Base-by-base conservation (phyloP, 2,113 vertebrate species). In the Argyrosomus japonicus region DNA sequence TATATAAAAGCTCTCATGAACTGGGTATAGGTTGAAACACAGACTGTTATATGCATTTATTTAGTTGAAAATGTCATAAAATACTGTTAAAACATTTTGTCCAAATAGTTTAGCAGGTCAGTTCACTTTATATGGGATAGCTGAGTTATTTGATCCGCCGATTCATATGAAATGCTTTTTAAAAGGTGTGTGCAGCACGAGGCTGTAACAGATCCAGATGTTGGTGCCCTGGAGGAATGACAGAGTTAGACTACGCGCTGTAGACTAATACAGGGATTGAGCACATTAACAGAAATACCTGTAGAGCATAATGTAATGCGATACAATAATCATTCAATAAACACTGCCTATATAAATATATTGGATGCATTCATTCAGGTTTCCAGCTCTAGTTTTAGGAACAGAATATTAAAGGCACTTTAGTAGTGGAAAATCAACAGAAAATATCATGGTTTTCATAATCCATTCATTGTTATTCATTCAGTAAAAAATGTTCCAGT, bases 171-270 rank as follows among this genome's bases (percentile, higher is more conserved):
- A 67, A 50, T 61, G 60, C 25, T 3, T 75, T 70, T 72, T 47
- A 21, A 32, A 80, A 36, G 62, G n/a, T 68, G 57, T 47, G 25
- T 74, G 65, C 25, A 50, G 47, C 32, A 43, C 5, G 5, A 36
- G 75, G 80, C 71, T 43, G 29, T 25, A 84, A 53, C 23, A 75
- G 40, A 80, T 77, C 63, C 79, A 67, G 68, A 81, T 79, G 77
- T 76, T 72, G 61, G 23, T 48, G 40, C 57, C 64, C 57, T 48
- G 63, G 54, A 61, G 64, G 62, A 15, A 21, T 40, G 32, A 21
- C 63, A 60, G 17, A 73, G 32, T 25, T 21, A 61, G 29, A 47
- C 29, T 56, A 25, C 32, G n/a, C 43, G 18, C 29, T 15, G 15
- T 23, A 25, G 51, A 64, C 32, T 47, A 58, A 69, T 27, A 57